Evolutionary conservation across 2,888 invertebrate genomes (phyloP), one percentile per base, ranked within the genome.

Genomic region (Rhyacophila evoluta): DNA sequence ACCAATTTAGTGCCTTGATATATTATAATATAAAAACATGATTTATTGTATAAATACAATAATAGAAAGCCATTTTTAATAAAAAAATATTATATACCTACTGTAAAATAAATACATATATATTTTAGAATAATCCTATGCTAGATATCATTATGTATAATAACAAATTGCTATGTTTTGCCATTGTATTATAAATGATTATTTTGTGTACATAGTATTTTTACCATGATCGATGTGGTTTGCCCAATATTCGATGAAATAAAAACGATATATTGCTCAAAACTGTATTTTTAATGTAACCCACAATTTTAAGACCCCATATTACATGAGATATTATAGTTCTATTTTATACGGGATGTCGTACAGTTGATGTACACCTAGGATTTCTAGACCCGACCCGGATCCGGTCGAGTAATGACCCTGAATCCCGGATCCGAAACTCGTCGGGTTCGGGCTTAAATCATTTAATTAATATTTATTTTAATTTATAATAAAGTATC

Each of bases 241-340:
- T 15, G 3, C 15, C n/a, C 15, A 41, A 41, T 41, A 41, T 41
- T n/a, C 41, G 41, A 19, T 41, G n/a, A 15, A 41, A 41, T 41
- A 41, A 71, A 71, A 71, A 33, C 36, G 71, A 71, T 71, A 12
- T 71, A 71, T 71, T 71, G 28, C 71, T 71, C 29, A 71, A 36
- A 28, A 2, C 2, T 36, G 3, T 29, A 33, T 36, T 71, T 71
- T 71, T 19, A 68, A n/a, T n/a, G n/a, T n/a, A n/a, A n/a, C n/a
- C n/a, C n/a, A n/a, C n/a, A n/a, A n/a, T n/a, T n/a, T n/a, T n/a
- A n/a, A n/a, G n/a, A n/a, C n/a, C n/a, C n/a, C n/a, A n/a, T n/a
- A n/a, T n/a, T n/a, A n/a, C n/a, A n/a, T n/a, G n/a, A n/a, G n/a
- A n/a, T n/a, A n/a, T n/a, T n/a, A n/a, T n/a, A n/a, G n/a, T n/a